Evolutionary conservation across 2,113 vertebrate species (phyloP).

Genomic region (Hippocampus barbouri): DNA sequence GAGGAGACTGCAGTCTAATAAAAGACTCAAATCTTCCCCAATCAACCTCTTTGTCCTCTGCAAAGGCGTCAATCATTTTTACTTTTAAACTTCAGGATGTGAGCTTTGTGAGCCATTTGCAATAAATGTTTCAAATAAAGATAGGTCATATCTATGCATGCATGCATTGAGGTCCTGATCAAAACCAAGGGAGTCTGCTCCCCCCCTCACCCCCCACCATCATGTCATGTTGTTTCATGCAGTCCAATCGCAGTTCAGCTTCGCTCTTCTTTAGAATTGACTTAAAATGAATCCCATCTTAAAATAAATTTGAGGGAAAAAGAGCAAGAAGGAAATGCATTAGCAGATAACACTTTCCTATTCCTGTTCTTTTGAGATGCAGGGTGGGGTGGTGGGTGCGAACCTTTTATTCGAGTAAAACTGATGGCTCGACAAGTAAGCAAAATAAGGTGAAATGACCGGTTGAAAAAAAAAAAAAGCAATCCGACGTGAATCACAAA

Average conservation of each 20-base stretch:
- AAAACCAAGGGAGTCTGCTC: slow-evolving; percentile 10
- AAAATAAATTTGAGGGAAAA: slow-evolving; percentile 14
- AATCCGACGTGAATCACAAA: too few relatives aligned
- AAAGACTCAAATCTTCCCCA: background rate
- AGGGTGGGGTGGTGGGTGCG: slow-evolving; percentile 1
- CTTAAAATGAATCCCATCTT: slow-evolving; percentile 9
- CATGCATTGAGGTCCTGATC: slow-evolving; percentile 2
- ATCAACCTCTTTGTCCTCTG: slow-evolving; percentile 3
- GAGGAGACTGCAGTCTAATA: slow-evolving; percentile 8
- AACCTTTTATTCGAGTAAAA: slow-evolving; percentile 17
- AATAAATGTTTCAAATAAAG: background rate
- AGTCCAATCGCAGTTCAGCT: slow-evolving; percentile 3
- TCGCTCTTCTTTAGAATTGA: background rate
- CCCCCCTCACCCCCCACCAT: background rate
- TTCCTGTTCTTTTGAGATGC: slow-evolving; percentile 18
- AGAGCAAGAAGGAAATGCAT: slow-evolving; percentile 13
- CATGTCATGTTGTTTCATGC: slow-evolving; percentile 2
- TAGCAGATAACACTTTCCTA: slow-evolving; percentile 21
- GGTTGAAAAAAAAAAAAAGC: background rate
- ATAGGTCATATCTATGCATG: background rate
- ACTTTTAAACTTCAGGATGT: background rate
- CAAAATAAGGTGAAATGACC: background rate
- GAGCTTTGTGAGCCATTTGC: background rate
- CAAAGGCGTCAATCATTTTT: background rate
- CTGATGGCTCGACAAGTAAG: slow-evolving; percentile 12